These are phyloP conservation scores for Synanceia verrucosa DNA, from an alignment of 2,797 vertebrate species.

Conservation along the genomic window DNA sequence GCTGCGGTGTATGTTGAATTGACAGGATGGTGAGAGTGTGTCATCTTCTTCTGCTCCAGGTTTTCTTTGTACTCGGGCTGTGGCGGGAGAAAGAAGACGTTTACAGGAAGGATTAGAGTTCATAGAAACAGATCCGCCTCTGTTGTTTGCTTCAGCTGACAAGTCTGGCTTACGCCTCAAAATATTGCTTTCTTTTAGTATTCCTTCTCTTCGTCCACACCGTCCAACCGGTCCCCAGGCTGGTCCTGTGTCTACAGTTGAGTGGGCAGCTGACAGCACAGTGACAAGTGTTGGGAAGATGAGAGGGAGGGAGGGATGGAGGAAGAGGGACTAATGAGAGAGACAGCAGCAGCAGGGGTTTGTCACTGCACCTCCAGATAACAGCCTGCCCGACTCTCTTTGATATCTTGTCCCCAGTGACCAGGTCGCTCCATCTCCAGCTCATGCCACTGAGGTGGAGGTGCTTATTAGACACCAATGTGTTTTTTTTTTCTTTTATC, in stretches of 20 bases:
- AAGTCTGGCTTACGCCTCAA: conserved; percentile 31
- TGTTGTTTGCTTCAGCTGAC: conserved; percentile 36
- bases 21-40: conserved; percentile 21
- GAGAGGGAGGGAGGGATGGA: conserved; percentile 9
- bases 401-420: conserved; percentile 62
- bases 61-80: conserved; percentile 37
- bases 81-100: conserved; percentile 37
- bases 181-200: conserved; percentile 17
- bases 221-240: conserved; percentile 46
- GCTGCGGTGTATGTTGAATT: conserved; percentile 1
- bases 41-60: conserved; percentile 25
- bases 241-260: conserved; percentile 54
- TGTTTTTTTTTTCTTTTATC: neutral
- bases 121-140: conserved; percentile 38
- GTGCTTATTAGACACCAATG: conserved; percentile 22
- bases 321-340: conserved; percentile 58
- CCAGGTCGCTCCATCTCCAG: conserved; percentile 42
- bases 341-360: conserved; percentile 58
- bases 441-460: conserved; percentile 28
- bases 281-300: conserved; percentile 53
- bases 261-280: conserved; percentile 66
- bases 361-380: conserved; percentile 67
- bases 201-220: conserved; percentile 23
- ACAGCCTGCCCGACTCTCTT: conserved; percentile 41
- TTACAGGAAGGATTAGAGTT: conserved; percentile 55